A percentile compares a stretch with the other conserved stretches of the same genome.
Conservation (phyloP, 2,888 invertebrate genomes). For the Nasonia oneida region DNA sequence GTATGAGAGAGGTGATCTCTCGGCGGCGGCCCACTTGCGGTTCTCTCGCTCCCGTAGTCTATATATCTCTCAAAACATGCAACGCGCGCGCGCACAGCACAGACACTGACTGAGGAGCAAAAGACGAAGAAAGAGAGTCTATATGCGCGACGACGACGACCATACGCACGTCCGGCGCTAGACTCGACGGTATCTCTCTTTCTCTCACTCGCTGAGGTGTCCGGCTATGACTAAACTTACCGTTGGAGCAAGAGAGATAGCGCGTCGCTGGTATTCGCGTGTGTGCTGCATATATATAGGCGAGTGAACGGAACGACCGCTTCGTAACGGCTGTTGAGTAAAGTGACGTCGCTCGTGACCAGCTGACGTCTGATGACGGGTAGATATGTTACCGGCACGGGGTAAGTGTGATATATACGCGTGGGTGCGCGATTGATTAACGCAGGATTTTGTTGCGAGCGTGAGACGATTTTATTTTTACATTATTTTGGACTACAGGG, state of each 20-base stretch:
- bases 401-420: neutral
- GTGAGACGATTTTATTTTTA: too few species aligned
- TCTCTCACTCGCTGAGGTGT: neutral
- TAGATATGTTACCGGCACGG: neutral
- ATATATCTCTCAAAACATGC: neutral
- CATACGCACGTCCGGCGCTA: constrained; percentile 6
- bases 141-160: neutral
- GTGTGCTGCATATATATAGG: too few species aligned
- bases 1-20: neutral
- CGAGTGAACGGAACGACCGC: constrained; percentile 5
- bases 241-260: neutral
- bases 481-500: too few species aligned
- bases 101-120: neutral
- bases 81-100: constrained; percentile 10
- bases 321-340: constrained; percentile 39
- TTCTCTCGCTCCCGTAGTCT: neutral
- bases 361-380: neutral
- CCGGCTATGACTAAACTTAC: neutral
- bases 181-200: neutral
- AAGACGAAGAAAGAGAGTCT: neutral
- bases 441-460: too few species aligned
- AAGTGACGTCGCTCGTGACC: neutral
- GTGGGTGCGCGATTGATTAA: neutral
- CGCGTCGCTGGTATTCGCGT: neutral
- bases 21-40: neutral